Evolutionary conservation across 2,888 invertebrate genomes (phyloP).

Genomic region (Drosophila barbarae): DNA sequence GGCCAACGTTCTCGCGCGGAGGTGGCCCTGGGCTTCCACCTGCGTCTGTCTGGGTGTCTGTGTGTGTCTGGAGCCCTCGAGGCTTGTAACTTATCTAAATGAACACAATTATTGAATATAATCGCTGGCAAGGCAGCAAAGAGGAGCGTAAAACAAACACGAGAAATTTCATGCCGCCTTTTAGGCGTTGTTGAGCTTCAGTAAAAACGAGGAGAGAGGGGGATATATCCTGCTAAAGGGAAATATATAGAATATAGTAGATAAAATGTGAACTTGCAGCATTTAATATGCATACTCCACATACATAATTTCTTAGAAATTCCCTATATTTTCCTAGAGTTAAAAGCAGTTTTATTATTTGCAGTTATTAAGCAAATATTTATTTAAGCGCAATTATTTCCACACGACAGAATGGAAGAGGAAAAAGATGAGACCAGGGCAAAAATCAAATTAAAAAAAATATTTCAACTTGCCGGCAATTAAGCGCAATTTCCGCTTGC

Average conservation of each 20-base stretch:
- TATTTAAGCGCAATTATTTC: slow-evolving; percentile 35
- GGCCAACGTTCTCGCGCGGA: slow-evolving; percentile 37
- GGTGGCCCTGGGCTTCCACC: slow-evolving; percentile 44
- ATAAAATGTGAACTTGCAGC: background rate
- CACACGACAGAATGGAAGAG: slow-evolving; percentile 4
- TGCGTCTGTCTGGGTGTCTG: slow-evolving; percentile 40
- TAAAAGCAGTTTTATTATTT: background rate
- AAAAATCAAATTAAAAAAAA: slow-evolving; percentile 29
- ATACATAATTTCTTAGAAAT: background rate
- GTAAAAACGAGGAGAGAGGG: background rate
- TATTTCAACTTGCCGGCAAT: slow-evolving; percentile 45
- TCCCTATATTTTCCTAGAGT: no score
- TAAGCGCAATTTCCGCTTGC: slow-evolving; percentile 59
- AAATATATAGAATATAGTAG: background rate
- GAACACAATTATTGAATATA: slow-evolving; percentile 76
- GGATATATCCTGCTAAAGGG: background rate
- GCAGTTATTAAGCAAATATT: slow-evolving; percentile 40
- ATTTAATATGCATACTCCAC: background rate
- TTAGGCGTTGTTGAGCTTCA: slow-evolving; percentile 56
- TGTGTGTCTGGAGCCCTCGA: slow-evolving; percentile 42
- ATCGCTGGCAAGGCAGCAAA: slow-evolving; percentile 56
- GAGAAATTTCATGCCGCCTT: slow-evolving; percentile 61
- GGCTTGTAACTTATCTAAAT: slow-evolving; percentile 74
- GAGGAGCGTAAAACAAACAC: slow-evolving; percentile 40
- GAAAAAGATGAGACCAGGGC: slow-evolving; percentile 6